Evolutionary conservation across 2,113 vertebrate species (phyloP), one percentile per base, ranked within the genome.

Genomic region (Pelobates fuscus): DNA sequence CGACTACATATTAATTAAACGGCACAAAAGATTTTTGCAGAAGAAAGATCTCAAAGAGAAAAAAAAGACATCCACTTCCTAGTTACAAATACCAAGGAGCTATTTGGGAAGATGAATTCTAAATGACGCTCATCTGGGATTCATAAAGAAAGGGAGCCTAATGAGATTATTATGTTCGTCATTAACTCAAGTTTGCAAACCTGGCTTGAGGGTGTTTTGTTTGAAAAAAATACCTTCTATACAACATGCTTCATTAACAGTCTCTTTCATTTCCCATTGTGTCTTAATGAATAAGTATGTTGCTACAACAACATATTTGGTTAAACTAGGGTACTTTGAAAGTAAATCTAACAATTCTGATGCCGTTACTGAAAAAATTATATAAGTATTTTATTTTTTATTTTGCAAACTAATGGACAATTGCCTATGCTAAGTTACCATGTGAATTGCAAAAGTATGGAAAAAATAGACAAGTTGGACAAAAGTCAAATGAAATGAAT

Each of bases 91-190:
- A 70, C 81, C 80, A 80, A 80, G 67, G 72, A 78, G 65, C 73
- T 82, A 82, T 71, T 80, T 81, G 61, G 67, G 76, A 82, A 83
- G 88, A 87, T 80, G 62, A 55, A 70, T 73, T 83, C 82, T 85
- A 84, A 88, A 90, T 88, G 81, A 84, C 85, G 84, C 81, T 70
- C 68, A 80, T 81, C 77, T 79, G 80, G 81, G 78, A 85, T 82
- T 87, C 86, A 83, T 81, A 81, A 87, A 88, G 79, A 85, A 84
- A 74, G 29, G 79, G 85, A 86, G 81, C 32, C 65, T 82, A 86
- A 85, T 83, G 78, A 78, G 82, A 82, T 83, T 84, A 81, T 62
- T 71, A 78, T 72, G 30, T 75, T 78, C 84, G 80, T 83, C 83
- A 86, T 81, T 85, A 82, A 78, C 66, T 78, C 49, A 80, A 79